Conservation (phyloP, 2,113 vertebrate species). For the Carollia perspicillata region DNA sequence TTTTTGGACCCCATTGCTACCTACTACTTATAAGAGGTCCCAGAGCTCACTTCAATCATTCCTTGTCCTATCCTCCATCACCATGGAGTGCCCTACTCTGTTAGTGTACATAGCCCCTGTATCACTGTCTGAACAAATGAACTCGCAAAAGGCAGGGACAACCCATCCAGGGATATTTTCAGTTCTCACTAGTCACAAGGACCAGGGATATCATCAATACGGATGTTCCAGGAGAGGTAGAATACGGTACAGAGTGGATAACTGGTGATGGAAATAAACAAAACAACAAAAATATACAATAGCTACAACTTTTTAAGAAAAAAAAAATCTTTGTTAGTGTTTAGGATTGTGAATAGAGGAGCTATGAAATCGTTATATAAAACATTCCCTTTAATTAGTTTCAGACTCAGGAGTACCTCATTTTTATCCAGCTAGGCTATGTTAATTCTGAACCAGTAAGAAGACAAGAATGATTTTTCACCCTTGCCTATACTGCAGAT, state of each 20-base stretch:
- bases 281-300: too few relatives aligned
- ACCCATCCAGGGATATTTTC: background rate
- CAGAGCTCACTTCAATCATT: background rate
- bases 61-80: background rate
- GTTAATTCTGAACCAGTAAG: background rate
- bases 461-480: constrained; percentile 20
- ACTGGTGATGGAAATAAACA: too few relatives aligned
- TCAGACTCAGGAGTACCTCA: background rate
- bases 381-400: background rate
- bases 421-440: background rate
- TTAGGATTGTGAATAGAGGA: background rate
- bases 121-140: background rate
- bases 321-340: background rate
- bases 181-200: background rate
- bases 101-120: background rate
- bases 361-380: background rate
- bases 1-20: background rate
- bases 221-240: too few relatives aligned
- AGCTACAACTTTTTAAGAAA: too few relatives aligned
- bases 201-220: background rate
- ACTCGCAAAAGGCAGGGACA: background rate
- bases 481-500: background rate
- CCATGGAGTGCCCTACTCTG: background rate
- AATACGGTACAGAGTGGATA: too few relatives aligned
- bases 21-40: background rate